A percentile compares a stretch with the other conserved stretches of the same genome.
Conservation (phyloP, 2,113 vertebrate species). For the Daphoenositta chrysoptera region DNA sequence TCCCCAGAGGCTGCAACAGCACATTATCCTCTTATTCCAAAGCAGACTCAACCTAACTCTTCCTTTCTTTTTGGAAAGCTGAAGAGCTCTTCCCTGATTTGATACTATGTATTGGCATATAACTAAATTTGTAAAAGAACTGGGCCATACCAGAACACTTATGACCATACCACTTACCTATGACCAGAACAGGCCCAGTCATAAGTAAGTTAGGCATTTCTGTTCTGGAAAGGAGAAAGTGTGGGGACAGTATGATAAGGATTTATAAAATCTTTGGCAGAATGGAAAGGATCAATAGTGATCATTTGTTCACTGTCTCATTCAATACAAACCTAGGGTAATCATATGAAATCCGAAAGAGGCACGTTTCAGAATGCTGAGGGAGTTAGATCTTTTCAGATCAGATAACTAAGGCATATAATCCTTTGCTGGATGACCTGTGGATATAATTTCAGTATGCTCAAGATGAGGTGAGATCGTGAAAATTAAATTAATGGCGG, state of each 20-base stretch:
- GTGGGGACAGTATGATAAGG: background rate
- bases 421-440: background rate
- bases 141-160: background rate
- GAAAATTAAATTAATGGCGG: background rate
- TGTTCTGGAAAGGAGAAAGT: background rate
- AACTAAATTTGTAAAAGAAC: background rate
- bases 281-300: background rate
- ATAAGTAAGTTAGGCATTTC: background rate
- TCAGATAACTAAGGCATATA: background rate
- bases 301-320: background rate
- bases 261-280: background rate
- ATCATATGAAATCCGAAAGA: background rate
- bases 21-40: background rate
- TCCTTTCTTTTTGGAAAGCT: background rate
- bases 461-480: background rate
- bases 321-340: background rate
- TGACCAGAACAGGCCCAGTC: too few species aligned
- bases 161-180: too few species aligned
- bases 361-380: background rate
- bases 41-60: background rate
- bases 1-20: background rate
- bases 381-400: background rate
- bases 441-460: background rate
- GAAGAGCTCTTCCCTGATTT: background rate
- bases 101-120: background rate